Percentiles rank a stretch among this genome's conserved stretches.
Conservation (phyloP, 2,113 vertebrate species). For the Alaudala cheleensis region DNA sequence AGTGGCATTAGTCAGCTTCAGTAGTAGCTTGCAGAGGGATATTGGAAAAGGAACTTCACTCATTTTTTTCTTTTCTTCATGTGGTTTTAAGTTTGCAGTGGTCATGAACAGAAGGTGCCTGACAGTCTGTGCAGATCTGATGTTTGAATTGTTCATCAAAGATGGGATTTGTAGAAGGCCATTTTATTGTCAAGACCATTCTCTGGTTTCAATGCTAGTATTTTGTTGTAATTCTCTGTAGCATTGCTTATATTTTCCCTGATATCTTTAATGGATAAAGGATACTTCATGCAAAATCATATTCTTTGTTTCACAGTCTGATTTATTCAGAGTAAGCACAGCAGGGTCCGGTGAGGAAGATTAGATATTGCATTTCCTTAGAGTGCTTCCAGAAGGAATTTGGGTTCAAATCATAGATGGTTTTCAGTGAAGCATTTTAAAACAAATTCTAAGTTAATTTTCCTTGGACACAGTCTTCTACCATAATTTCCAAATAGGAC, state of each 20-base stretch:
- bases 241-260: neutral
- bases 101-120: neutral
- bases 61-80: neutral
- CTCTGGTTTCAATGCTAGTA: neutral
- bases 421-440: neutral
- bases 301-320: neutral
- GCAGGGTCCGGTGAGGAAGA: neutral
- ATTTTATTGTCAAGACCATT: neutral
- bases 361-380: neutral
- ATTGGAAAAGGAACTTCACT: neutral
- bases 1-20: neutral
- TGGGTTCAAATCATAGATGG: neutral
- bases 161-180: neutral
- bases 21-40: neutral
- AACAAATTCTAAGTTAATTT: neutral
- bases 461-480: neutral
- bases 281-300: neutral
- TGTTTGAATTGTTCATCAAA: neutral
- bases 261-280: neutral
- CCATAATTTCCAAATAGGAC: neutral
- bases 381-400: neutral
- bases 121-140: neutral
- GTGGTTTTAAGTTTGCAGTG: neutral
- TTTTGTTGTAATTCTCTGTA: neutral
- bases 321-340: neutral